A percentile compares a stretch with the other conserved stretches of the same genome.
Evolutionary conservation across 2,888 invertebrate genomes (phyloP).

Genomic region (Meloe dianella): DNA sequence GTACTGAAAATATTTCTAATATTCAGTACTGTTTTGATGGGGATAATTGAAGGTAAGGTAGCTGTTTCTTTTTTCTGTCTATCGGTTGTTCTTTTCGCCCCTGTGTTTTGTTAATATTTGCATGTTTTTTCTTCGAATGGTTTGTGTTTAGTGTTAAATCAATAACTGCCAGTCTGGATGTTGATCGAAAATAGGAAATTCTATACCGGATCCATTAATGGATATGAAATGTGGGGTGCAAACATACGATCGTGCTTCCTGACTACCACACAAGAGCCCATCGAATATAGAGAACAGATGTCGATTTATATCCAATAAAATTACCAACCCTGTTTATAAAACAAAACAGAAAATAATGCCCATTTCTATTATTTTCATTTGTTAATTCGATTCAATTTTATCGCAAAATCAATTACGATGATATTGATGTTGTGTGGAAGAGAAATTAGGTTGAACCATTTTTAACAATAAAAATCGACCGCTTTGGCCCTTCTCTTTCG

Average conservation of each 20-base stretch:
- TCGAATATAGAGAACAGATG: neutral
- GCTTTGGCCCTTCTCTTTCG: neutral
- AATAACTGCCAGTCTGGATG: constrained; percentile 16
- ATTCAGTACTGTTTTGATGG: neutral
- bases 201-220: constrained; percentile 17
- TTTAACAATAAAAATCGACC: neutral
- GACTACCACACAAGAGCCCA: neutral
- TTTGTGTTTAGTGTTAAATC: constrained; percentile 11
- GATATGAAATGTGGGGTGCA: constrained; percentile 13
- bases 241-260: constrained; percentile 14
- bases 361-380: no score
- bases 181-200: constrained; percentile 17
- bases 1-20: neutral
- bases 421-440: neutral
- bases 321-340: neutral
- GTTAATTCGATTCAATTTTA: no score
- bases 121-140: neutral
- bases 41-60: neutral
- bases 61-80: neutral
- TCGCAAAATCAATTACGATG: neutral
- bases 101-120: neutral
- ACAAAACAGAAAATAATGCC: no score
- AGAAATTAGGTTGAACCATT: neutral
- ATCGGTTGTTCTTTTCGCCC: neutral
- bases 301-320: neutral